Base-by-base conservation (phyloP, 2,888 invertebrate species). In the Scaptomyza caliginosa region DNA sequence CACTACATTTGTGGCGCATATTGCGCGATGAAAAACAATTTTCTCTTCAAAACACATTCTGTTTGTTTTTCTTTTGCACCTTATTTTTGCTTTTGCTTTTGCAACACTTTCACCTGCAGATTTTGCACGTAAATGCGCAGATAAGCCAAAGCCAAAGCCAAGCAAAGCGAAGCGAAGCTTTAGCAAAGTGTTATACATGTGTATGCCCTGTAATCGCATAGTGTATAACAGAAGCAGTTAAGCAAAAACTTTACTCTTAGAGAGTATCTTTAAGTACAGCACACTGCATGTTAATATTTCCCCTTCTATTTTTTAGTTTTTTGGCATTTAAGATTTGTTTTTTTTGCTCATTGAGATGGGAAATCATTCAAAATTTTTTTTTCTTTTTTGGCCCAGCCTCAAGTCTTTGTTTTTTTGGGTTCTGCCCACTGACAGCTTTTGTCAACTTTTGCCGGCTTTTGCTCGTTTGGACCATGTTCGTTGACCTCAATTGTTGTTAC, bases 71-170 rank as follows among this genome's bases (percentile, higher is more conserved):
- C 50, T 67, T 81, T 77, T 77, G 81, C 84, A 82, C n/a, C n/a
- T n/a, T n/a, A n/a, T n/a, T n/a, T 62, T 58, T 57, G 40, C 54
- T 67, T 81, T 77, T 77, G 40, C 50, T 67, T 81, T 77, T 77
- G 81, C 84, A 82, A 82, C 84, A 82, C 81, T 82, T 82, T 80
- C 80, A 85, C 80, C 86, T 82, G 77, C 42, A 69, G 86, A 81
- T 81, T 81, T 81, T 84, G 84, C 84, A 83, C 77, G 74, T 83
- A 80, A 83, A 80, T 73, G 71, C 57, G 60, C 84, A 70, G 81
- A 80, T 86, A 82, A 80, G 62, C 40, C 38, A 46, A 55, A 26
- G 1, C 10, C 26, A 26, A 30, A 30, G 28, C 28, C 11, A 30
- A 8, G 21, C 21, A 21, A 21, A 21, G 21, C 4, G 21, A n/a